phyloP scores from a whole-genome alignment of 64 coral and sea anemone species.

The Pocillopora verrucosa region DNA sequence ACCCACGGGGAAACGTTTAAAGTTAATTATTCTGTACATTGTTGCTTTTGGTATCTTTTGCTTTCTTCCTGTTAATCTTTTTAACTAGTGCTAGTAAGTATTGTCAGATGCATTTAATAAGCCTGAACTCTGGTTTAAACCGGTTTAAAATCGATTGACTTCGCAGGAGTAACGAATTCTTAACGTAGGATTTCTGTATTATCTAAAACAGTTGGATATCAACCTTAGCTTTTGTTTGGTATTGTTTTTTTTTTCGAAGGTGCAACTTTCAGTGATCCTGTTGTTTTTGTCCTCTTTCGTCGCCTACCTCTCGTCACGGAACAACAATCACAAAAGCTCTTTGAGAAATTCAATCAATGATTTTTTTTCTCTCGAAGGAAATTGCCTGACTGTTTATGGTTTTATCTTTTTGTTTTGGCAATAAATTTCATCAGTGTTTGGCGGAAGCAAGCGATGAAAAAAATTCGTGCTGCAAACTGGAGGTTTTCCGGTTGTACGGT shows the following conservation, averaged over 20 bases:
- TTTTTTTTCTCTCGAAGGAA: background rate
- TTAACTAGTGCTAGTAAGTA: too few relatives aligned
- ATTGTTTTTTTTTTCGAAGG: background rate
- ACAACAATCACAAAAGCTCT: background rate
- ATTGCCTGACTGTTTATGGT: background rate
- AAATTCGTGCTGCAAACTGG: constrained; percentile 13
- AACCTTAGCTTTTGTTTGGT: background rate
- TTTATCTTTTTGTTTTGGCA: background rate
- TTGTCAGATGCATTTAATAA: background rate
- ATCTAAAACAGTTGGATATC: background rate
- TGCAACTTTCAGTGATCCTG: background rate
- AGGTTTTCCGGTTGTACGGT: constrained; percentile 4
- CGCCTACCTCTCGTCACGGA: constrained; percentile 8
- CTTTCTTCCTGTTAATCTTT: too few relatives aligned
- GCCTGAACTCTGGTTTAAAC: background rate
- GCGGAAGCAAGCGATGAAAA: constrained; percentile 19
- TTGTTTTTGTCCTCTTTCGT: background rate
- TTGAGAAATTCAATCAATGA: background rate
- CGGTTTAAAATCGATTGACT: background rate
- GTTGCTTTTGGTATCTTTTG: too few relatives aligned
- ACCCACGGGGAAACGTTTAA: background rate
- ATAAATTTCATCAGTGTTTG: constrained; percentile 16
- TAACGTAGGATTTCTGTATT: background rate
- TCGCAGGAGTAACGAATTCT: background rate
- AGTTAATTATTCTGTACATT: background rate